Evolutionary conservation across 2,888 invertebrate genomes (phyloP), one percentile per base, ranked within the genome.

Genomic region (Platynereis dumerilii): DNA sequence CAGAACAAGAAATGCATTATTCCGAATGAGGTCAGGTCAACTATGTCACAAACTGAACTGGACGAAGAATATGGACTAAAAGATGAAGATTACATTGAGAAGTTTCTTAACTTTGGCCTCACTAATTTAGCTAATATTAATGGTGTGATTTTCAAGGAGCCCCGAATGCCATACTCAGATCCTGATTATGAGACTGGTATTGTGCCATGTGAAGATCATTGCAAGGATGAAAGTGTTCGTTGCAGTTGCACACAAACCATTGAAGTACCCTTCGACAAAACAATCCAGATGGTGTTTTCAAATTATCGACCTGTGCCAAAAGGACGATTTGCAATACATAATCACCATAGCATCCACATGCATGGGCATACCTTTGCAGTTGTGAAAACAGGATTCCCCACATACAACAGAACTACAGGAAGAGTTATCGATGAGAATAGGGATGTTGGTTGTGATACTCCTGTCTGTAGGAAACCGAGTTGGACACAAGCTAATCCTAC

Each of bases 281-380:
- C 75, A 0, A 69, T 77, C 3, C 80, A 80, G 66, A 67, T 81
- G 62, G 72, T 79, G 1, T 66, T 80, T 34, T 56, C 74, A n/a
- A 67, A 61, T 42, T 67, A 59, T 57, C 34, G 61, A 20, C 57
- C 48, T 3, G 48, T 45, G 3, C n/a, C 22, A 3, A 42, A 39
- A n/a, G n/a, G 22, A 20, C 48, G 7, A 20, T 48, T 48, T 22
- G 7, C 22, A 7, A n/a, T 48, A 5, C 34, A 34, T 12, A 54
- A 42, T 67, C 72, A 77, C n/a, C 81, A 81, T 60, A 76, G 77
- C 0, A 69, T 80, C 17, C 80, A 81, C 63, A 65, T 80, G 71
- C 80, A 81, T 57, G 81, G 81, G 0, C 78, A 80, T 61, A 74
- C 74, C 3, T 81, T 80, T 66, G 73, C 78, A 28, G 78, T 81